Percentiles rank a stretch among this genome's conserved stretches.
phyloP scores from a whole-genome alignment of 2,888 invertebrate species.

The Lampropteryx suffumata region DNA sequence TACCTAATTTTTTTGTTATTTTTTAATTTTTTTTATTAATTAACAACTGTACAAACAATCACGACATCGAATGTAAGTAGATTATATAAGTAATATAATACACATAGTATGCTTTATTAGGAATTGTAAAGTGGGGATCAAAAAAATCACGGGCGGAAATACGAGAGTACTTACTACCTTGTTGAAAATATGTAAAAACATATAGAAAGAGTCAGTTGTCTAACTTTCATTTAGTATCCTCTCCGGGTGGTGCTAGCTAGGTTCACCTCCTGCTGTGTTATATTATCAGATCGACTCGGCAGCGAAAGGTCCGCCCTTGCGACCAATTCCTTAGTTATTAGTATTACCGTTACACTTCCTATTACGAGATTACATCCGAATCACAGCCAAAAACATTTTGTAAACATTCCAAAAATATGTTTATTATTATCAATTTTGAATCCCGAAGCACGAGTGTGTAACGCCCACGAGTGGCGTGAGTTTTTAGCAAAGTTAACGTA shows the following conservation, averaged over 20 bases:
- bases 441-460: constrained; percentile 2
- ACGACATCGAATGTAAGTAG: constrained; percentile 48
- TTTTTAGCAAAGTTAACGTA: constrained; percentile 1
- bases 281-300: too few species aligned
- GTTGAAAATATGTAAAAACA: constrained; percentile 6
- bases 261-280: constrained; percentile 4
- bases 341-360: constrained; percentile 16
- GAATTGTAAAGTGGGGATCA: constrained; percentile 24
- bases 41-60: constrained; percentile 71
- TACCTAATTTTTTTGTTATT: constrained; percentile 36
- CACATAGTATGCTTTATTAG: constrained; percentile 18
- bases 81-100: constrained; percentile 12
- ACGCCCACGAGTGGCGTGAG: not conserved
- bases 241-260: not conserved
- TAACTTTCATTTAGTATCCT: not conserved
- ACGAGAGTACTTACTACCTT: not conserved
- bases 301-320: constrained; percentile 9
- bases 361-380: constrained; percentile 51
- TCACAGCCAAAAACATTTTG: constrained; percentile 70
- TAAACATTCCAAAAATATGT: constrained; percentile 61
- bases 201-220: constrained; percentile 2
- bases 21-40: constrained; percentile 44
- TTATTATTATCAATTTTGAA: constrained; percentile 20
- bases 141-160: constrained; percentile 30
- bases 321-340: constrained; percentile 18